Base-by-base conservation (phyloP, 2,113 vertebrate genomes). In the Pluvianellus socialis region DNA sequence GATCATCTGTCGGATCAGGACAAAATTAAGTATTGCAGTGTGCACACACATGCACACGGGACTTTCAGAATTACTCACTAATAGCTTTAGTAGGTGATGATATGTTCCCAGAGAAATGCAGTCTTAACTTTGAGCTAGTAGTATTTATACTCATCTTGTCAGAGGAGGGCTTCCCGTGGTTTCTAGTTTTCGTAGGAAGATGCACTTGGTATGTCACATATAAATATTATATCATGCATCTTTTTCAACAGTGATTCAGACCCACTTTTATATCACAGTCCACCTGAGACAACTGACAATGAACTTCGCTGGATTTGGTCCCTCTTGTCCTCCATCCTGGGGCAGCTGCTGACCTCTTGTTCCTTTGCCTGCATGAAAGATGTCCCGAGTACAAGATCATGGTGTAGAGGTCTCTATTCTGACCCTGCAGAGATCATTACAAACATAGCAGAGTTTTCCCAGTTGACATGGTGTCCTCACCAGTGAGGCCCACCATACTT, bases 1-100 rank as follows among this genome's bases (percentile, higher is more conserved):
- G 24, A 93, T 96, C 76, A 82, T 40, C 52, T 89, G 65, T 63
- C 35, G 45, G 91, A 85, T 94, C 89, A 95, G 52, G 56, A 92
- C 75, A 81, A 88, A 74, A 55, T 16, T 70, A 55, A 74, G 12
- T n/a, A 6, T 19, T 42, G 26, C 20, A 62, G 13, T 11, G 10
- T 47, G 50, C 30, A 66, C 14, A n/a, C 10, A 16, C 7, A 47
- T 4, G 5, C 15, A 47, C 26, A 15, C 3, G 26, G 6, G 47
- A 24, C 15, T 50, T 76, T 40, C 30, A 56, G 24, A 74, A 88
- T 67, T 32, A 16, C 3, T 40, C 28, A 9, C 3, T 47, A 19
- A 8, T 44, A 20, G 6, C 7, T 88, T 73, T 76, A 59, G 32
- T 3, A 33, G 26, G 8, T 70, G 12, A 27, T 42, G 12, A 76